Evolutionary conservation across 1,140 invertebrate genomes (phyloP).

Genomic region (Oryzaephilus surinamensis): DNA sequence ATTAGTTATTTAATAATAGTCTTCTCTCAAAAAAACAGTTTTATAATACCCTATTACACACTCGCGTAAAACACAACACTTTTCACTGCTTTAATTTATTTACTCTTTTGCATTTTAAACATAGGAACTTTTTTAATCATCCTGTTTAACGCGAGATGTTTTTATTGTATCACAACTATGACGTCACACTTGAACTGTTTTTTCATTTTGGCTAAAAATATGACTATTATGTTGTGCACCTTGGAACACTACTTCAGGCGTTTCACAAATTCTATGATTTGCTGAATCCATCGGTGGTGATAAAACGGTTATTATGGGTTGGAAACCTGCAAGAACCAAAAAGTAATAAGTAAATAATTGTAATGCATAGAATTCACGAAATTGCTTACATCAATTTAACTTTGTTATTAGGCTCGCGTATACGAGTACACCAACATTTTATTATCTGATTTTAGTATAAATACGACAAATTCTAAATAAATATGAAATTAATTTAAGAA

Average conservation of each 20-base stretch:
- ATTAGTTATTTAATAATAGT: too few relatives aligned
- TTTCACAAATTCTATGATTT: constrained; percentile 10
- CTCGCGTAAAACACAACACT: too few relatives aligned
- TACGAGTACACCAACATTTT: too few relatives aligned
- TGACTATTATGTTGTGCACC: constrained; percentile 11
- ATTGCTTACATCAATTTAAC: too few relatives aligned
- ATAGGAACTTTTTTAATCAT: constrained; percentile 34
- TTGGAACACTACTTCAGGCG: constrained; percentile 16
- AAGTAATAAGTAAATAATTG: too few relatives aligned
- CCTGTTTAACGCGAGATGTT: constrained; percentile 20
- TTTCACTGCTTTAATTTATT: too few relatives aligned
- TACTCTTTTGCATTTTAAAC: constrained; percentile 21
- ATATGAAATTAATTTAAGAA: constrained; percentile 7
- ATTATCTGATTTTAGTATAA: too few relatives aligned
- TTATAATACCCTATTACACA: too few relatives aligned
- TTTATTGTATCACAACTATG: constrained; percentile 40
- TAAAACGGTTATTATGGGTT: constrained; percentile 45
- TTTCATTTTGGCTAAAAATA: constrained; percentile 18
- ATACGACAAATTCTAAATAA: too few relatives aligned
- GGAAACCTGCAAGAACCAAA: constrained; percentile 46
- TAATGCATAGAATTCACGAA: too few relatives aligned
- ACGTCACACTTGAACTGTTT: constrained; percentile 48
- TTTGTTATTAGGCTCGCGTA: too few relatives aligned
- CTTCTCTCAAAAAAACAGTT: too few relatives aligned
- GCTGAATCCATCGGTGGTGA: constrained; percentile 10